phyloP scores from a whole-genome alignment of 2,113 vertebrate genomes.

The Seriola rivoliana region DNA sequence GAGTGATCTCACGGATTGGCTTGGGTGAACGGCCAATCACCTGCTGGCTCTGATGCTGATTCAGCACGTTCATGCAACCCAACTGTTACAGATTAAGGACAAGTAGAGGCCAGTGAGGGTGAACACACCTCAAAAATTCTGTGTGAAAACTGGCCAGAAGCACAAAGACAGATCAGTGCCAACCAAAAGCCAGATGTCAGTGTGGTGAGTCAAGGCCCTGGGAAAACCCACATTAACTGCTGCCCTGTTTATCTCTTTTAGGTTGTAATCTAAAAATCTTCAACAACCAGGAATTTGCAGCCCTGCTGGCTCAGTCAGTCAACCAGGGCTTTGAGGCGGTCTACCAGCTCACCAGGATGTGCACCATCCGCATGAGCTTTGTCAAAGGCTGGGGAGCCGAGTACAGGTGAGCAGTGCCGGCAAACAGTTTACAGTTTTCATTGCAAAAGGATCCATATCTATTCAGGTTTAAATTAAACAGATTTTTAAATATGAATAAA shows the following conservation, averaged over 20 bases:
- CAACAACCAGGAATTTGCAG: slow-evolving; percentile 99
- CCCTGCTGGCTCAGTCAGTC: slow-evolving; percentile 96
- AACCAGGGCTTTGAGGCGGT: slow-evolving; percentile 99
- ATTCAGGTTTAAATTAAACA: neutral
- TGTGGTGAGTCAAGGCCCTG: neutral
- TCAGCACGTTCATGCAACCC: neutral
- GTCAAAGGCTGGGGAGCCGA: slow-evolving; percentile 99
- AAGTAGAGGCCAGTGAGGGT: neutral
- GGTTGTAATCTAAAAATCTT: slow-evolving; percentile 99
- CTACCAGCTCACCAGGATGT: slow-evolving; percentile 99
- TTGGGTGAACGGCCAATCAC: no score
- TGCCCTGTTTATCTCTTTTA: slow-evolving; percentile 58
- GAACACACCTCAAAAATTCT: neutral
- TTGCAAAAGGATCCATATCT: neutral
- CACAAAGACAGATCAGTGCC: neutral
- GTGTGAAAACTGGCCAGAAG: neutral
- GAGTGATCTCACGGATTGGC: neutral
- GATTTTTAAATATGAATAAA: neutral
- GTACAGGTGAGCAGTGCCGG: slow-evolving; percentile 88
- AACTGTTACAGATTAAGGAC: neutral
- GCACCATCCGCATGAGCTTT: slow-evolving; percentile 99
- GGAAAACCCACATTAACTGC: neutral
- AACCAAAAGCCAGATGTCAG: neutral
- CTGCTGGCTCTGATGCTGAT: neutral
- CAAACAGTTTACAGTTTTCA: neutral